phyloP scores from a whole-genome alignment of 2,797 vertebrate species.

The Miopithecus talapoin region DNA sequence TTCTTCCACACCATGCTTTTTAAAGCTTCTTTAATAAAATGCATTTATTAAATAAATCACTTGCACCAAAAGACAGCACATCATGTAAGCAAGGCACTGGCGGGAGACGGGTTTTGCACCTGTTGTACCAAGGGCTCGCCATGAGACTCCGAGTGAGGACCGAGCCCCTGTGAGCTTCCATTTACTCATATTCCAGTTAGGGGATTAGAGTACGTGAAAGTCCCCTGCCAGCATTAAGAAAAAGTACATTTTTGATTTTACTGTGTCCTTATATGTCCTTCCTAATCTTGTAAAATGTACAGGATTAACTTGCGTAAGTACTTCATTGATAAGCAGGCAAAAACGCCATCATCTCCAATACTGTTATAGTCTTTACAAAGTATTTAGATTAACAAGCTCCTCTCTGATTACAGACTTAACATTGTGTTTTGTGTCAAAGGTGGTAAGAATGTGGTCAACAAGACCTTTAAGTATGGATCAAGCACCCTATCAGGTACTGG shows the following conservation, averaged over 20 bases:
- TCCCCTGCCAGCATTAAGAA: background rate
- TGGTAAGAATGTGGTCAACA: background rate
- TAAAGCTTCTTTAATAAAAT: background rate
- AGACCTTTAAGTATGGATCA: background rate
- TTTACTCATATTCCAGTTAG: background rate
- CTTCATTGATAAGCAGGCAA: background rate
- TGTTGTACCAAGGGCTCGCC: background rate
- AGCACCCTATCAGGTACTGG: background rate
- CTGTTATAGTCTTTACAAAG: background rate
- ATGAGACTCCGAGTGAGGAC: background rate
- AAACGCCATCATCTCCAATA: background rate
- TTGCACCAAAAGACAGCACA: background rate
- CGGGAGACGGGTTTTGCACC: too few species aligned
- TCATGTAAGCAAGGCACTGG: background rate
- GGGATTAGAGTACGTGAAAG: background rate
- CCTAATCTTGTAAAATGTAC: background rate
- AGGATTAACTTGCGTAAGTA: background rate
- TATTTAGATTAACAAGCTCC: background rate
- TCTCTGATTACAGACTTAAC: background rate
- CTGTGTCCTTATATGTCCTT: background rate
- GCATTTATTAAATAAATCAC: background rate
- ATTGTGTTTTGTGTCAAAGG: background rate
- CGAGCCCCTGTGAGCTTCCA: background rate
- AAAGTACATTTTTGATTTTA: background rate
- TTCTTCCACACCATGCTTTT: background rate